A percentile compares a stretch with the other conserved stretches of the same genome.
These are phyloP conservation scores for Helicoverpa assulta DNA, from an alignment of 2,888 invertebrate species.

Conservation along the genomic window DNA sequence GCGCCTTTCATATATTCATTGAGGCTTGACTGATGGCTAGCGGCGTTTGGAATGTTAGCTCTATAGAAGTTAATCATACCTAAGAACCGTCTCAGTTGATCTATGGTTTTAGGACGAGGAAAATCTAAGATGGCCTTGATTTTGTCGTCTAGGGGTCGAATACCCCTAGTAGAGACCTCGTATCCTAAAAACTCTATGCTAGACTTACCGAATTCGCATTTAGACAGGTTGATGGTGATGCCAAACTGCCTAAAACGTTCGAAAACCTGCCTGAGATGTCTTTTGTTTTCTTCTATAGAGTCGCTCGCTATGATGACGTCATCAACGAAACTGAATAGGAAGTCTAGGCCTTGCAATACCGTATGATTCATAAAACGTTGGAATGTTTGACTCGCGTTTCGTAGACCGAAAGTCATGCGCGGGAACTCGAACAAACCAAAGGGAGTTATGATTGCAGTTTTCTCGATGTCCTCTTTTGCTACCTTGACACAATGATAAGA, in stretches of 20 bases:
- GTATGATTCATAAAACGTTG: no score
- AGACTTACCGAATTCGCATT: conserved; percentile 12
- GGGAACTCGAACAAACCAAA: no score
- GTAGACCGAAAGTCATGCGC: no score
- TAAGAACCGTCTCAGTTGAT: conserved; percentile 3
- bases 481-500: no score
- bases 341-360: no score
- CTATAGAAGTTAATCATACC: conserved; percentile 18
- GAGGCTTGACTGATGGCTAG: neutral
- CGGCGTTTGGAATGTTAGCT: neutral
- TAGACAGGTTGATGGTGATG: conserved; percentile 18
- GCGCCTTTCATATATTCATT: neutral
- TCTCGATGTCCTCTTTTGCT: no score
- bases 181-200: conserved; percentile 12
- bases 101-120: neutral
- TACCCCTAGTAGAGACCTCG: conserved; percentile 13
- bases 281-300: no score
- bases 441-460: no score
- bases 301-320: no score
- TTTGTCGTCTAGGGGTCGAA: conserved; percentile 8
- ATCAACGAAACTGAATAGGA: no score
- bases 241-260: conserved; percentile 13
- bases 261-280: conserved; percentile 14
- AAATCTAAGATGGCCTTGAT: conserved; percentile 4
- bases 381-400: no score